A percentile compares a stretch with the other conserved stretches of the same genome.
Conservation (phyloP, 30 jellyfish, hydroid and myxozoan genomes). For the Morbakka virulenta region DNA sequence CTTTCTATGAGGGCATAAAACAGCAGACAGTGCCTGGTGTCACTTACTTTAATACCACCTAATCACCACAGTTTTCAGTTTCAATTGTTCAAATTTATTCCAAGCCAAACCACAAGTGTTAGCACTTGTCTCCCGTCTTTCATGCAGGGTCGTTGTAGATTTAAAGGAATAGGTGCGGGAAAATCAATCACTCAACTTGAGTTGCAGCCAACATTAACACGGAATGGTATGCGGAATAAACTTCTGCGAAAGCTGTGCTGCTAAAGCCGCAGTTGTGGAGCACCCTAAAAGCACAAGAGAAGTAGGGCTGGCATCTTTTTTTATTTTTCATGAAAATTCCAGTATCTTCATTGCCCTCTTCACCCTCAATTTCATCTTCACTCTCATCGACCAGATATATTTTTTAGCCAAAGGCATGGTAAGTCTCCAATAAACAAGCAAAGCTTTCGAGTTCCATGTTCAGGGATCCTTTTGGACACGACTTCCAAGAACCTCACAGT, state of each 20-base stretch:
- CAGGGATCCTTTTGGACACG: background rate
- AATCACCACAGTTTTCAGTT: no score
- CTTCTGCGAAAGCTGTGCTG: constrained; percentile 34
- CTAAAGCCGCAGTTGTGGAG: constrained; percentile 20
- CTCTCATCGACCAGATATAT: background rate
- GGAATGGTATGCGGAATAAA: constrained; percentile 4
- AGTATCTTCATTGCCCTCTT: background rate
- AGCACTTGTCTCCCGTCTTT: no score
- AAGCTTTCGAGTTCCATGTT: constrained; percentile 20
- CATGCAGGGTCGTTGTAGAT: no score
- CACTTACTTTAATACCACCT: no score
- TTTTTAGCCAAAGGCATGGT: background rate
- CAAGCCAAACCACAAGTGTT: no score
- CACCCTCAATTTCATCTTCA: background rate
- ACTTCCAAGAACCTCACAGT: constrained; percentile 5
- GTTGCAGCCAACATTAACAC: constrained; percentile 13
- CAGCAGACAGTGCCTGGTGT: no score
- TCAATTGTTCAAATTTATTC: no score
- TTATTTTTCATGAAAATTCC: background rate
- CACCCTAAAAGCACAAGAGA: constrained; percentile 30
- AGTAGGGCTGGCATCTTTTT: background rate
- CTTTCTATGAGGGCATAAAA: no score
- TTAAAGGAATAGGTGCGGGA: no score
- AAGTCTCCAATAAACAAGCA: constrained; percentile 26
- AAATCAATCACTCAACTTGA: constrained; percentile 23